Percentiles rank a stretch among this genome's conserved stretches.
phyloP scores from a whole-genome alignment of 2,113 vertebrate genomes.

The Apteryx owenii region DNA sequence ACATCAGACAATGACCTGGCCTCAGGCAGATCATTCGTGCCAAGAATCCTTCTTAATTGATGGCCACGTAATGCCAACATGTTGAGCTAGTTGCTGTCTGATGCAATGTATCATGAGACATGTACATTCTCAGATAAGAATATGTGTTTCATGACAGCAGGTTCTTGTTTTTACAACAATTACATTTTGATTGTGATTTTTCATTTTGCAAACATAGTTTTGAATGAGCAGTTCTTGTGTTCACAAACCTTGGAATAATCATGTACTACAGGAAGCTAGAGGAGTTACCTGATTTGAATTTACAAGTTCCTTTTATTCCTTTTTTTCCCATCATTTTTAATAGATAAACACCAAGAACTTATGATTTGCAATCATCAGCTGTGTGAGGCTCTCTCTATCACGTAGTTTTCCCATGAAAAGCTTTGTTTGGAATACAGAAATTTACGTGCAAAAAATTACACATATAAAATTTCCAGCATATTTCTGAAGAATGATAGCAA shows the following conservation, averaged over 20 bases:
- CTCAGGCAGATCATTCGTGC: conserved; percentile 62
- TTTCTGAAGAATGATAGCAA: background rate
- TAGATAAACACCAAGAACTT: conserved; percentile 17
- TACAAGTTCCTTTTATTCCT: background rate
- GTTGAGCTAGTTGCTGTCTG: background rate
- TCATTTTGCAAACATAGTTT: conserved; percentile 16
- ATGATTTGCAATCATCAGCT: conserved; percentile 56
- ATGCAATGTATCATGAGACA: background rate
- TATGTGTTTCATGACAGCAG: background rate
- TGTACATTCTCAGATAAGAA: conserved; percentile 17
- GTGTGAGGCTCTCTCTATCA: conserved; percentile 5
- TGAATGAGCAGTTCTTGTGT: conserved; percentile 6
- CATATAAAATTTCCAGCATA: background rate
- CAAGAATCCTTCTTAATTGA: conserved; percentile 66
- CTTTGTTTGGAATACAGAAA: conserved; percentile 50
- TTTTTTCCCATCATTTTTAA: background rate
- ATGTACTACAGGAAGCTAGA: background rate
- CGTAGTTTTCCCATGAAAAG: conserved; percentile 19
- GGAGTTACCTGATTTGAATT: conserved; percentile 23
- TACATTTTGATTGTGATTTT: conserved; percentile 45
- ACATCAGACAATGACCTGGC: conserved; percentile 67
- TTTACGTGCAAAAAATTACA: conserved; percentile 26
- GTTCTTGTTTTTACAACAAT: conserved; percentile 51
- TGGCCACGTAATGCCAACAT: conserved; percentile 34
- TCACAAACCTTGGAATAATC: conserved; percentile 11